Base-by-base conservation (phyloP, 37 sponge, comb jelly and placozoan genomes). In the Halichondria panicea region DNA sequence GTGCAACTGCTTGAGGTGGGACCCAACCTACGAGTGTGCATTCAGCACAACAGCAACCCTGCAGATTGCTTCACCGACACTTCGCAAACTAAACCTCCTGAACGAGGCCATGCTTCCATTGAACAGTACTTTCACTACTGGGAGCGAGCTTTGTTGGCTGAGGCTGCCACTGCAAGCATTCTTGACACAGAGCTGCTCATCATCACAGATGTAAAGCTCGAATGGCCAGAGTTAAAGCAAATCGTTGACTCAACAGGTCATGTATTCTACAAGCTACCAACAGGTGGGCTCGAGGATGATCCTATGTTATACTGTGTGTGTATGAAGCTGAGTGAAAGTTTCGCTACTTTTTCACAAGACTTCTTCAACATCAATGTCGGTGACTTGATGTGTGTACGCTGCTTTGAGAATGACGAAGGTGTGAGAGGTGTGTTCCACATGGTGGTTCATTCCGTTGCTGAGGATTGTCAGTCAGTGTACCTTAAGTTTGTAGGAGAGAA, bases 1-100 rank as follows among this genome's bases (percentile, higher is more conserved):
- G 22, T 66, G 3, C 77, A 84, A 55, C 69, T 84, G 33, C 31
- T 84, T 19, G 84, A 84, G 43, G 65, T 84, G 2, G 84, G 77
- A 21, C 84, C 84, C 46, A 38, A 43, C 3, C 43, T 84, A 9
- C 35, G 62, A 40, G 37, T 84, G 21, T 84, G 84, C 38, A 55
- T 76, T 32, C 77, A 84, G 30, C 84, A 84, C 77, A 74, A 66
- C 43, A 5, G 15, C 18, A 48, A 45, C 46, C 71, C 84, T 9
- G 71, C 64, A 24, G 34, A 40, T 8, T 84, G 84, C 55, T 84
- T 76, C 31, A 21, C 61, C 4, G 58, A 43, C 24, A 61, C 31
- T 39, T 18, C 55, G 22, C 4, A 33, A 6, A 31, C 45, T 12
- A 27, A 53, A 39, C 77, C 84, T 50, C 71, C 77, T 13, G 63